phyloP scores from a whole-genome alignment of 2,888 invertebrate genomes.

The Bombylius major region DNA sequence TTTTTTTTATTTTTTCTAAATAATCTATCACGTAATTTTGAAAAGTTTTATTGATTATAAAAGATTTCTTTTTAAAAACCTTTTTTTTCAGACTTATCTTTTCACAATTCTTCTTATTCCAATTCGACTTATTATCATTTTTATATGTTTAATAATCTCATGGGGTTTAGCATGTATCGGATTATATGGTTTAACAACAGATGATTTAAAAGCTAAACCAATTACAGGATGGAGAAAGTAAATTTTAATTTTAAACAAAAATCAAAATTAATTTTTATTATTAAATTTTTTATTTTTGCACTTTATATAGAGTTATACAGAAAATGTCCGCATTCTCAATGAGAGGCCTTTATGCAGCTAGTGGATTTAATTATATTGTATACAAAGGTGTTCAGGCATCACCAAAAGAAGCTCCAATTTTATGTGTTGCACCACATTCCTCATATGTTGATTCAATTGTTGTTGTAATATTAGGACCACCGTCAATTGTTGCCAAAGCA shows the following conservation, averaged over 20 bases:
- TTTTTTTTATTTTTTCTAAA: neutral
- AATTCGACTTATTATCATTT: slow-evolving; percentile 63
- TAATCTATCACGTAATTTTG: no score
- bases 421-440: slow-evolving; percentile 83
- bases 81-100: slow-evolving; percentile 64
- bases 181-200: slow-evolving; percentile 64
- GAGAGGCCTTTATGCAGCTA: slow-evolving; percentile 61
- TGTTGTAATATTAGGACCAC: slow-evolving; percentile 69
- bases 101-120: slow-evolving; percentile 76
- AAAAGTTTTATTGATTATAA: no score
- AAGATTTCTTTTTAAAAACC: neutral
- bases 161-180: slow-evolving; percentile 79
- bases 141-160: slow-evolving; percentile 61
- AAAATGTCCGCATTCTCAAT: slow-evolving; percentile 53
- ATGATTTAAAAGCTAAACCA: slow-evolving; percentile 64
- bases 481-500: slow-evolving; percentile 80
- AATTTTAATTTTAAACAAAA: slow-evolving; percentile 20
- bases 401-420: slow-evolving; percentile 62
- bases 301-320: slow-evolving; percentile 44
- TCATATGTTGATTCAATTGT: slow-evolving; percentile 81
- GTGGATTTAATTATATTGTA: slow-evolving; percentile 70
- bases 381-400: slow-evolving; percentile 55
- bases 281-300: neutral
- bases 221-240: slow-evolving; percentile 86
- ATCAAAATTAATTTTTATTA: no score